Base-by-base conservation (phyloP, 2,113 vertebrate genomes). In the Embiotoca jacksoni region DNA sequence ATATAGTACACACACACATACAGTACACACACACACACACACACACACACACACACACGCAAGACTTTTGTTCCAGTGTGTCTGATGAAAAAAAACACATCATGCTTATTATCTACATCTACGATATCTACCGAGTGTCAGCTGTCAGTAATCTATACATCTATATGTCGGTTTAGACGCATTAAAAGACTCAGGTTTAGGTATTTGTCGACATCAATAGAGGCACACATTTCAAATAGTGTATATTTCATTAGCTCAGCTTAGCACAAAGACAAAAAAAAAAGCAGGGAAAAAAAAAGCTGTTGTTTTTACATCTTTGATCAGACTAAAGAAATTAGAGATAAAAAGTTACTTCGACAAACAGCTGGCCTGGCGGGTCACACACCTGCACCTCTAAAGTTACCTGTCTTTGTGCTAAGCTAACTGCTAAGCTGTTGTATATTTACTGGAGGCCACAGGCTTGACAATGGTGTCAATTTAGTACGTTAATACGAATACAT, bases 1-100 rank as follows among this genome's bases (percentile, higher is more conserved):
- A 23, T 23, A 23, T 1, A 23, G 23, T 23, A 23, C 23, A 23
- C 23, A 23, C 23, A 23, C 23, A 23, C 23, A 23, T 23, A 23
- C 23, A 23, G 23, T 23, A 23, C 23, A 23, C 23, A 23, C 23
- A 23, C 23, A 23, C 23, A 23, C 23, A 23, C 23, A 23, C 54
- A 53, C 53, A 53, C 37, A 35, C 52, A 53, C 32, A 49, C 14
- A 44, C 55, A 31, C 37, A 64, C 32, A 4, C 23, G 23, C 23
- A 4, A 39, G 37, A 1, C 16, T 35, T 79, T 75, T 67, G 7
- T 50, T 76, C 41, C 72, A 76, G 1, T 33, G 39, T 4, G 1
- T 37, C 14, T 72, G 37, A 77, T 55, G 39, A 77, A 73, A 52
- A 77, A 39, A 76, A 23, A 23, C 23, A 67, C 32, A 66, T 77